Evolutionary conservation across 2,888 invertebrate genomes (phyloP).

Genomic region (Cordylochernes scorpioides): DNA sequence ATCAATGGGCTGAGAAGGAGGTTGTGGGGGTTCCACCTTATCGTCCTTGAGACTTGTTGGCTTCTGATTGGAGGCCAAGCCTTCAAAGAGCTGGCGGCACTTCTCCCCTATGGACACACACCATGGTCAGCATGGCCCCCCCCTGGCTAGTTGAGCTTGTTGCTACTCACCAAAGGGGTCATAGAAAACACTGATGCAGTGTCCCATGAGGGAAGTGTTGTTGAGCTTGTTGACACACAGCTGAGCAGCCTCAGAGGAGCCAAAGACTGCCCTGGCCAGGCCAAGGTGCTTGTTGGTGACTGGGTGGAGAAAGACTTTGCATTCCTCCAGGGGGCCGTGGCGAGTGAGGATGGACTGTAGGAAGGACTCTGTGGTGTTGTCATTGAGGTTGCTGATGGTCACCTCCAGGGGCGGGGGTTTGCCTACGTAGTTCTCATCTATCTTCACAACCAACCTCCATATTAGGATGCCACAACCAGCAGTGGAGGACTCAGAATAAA

Average conservation of each 20-base stretch:
- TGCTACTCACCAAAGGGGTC: conserved; percentile 46
- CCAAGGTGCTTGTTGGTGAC: conserved; percentile 76
- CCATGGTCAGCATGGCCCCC: too few relatives aligned
- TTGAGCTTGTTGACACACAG: conserved; percentile 71
- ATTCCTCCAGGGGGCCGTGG: conserved; percentile 60
- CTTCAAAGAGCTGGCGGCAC: too few relatives aligned
- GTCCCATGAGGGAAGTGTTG: conserved; percentile 87
- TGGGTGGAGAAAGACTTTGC: conserved; percentile 76
- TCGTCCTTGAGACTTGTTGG: too few relatives aligned
- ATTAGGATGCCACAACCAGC: too few relatives aligned
- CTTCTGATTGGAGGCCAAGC: too few relatives aligned
- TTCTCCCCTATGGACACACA: too few relatives aligned
- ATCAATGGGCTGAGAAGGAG: too few relatives aligned
- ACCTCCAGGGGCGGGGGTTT: conserved; percentile 79
- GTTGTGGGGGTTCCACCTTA: too few relatives aligned
- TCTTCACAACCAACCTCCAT: too few relatives aligned
- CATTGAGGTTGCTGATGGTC: conserved; percentile 80
- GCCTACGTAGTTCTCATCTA: conserved; percentile 79
- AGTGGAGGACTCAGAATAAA: too few relatives aligned
- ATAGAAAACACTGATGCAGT: conserved; percentile 59
- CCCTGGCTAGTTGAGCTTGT: too few relatives aligned
- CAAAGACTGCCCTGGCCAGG: conserved; percentile 67
- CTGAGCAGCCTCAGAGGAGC: conserved; percentile 50
- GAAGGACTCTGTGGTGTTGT: conserved; percentile 83
- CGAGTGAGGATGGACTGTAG: conserved; percentile 56